Percentiles rank a stretch among this genome's conserved stretches.
Conservation (phyloP, 1,140 invertebrate genomes). For the Drosophila bifasciata region DNA sequence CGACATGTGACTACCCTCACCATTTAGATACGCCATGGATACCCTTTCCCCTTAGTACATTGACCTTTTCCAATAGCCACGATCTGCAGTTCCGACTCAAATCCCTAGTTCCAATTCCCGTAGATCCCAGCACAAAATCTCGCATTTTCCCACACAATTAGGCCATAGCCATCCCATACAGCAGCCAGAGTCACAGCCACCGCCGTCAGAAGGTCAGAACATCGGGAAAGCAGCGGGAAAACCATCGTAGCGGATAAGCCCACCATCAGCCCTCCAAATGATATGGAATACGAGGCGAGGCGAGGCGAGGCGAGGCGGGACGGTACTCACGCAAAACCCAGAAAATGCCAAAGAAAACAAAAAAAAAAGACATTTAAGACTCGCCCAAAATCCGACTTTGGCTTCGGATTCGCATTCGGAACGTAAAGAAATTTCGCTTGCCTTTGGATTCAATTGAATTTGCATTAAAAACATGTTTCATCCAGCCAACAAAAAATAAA, state of each 20-base stretch:
- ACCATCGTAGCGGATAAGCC: slow-evolving; percentile 13
- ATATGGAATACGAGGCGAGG: too few relatives aligned
- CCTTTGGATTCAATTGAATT: slow-evolving; percentile 63
- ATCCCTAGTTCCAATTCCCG: too few relatives aligned
- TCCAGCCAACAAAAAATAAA: slow-evolving; percentile 5
- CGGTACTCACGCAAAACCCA: background rate
- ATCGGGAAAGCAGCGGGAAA: slow-evolving; percentile 29
- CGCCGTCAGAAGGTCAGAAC: slow-evolving; percentile 24
- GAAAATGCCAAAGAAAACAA: slow-evolving; percentile 5
- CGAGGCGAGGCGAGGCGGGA: too few relatives aligned
- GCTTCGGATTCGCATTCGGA: background rate
- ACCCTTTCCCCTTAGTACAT: too few relatives aligned
- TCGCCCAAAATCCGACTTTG: slow-evolving; percentile 16
- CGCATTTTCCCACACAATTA: too few relatives aligned
- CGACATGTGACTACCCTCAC: too few relatives aligned
- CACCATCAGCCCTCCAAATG: slow-evolving; percentile 7
- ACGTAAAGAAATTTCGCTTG: slow-evolving; percentile 38
- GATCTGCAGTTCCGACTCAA: too few relatives aligned
- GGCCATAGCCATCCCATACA: too few relatives aligned
- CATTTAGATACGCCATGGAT: too few relatives aligned
- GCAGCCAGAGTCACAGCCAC: slow-evolving; percentile 9
- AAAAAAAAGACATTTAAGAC: background rate
- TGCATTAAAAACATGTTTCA: slow-evolving; percentile 70
- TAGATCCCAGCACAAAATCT: background rate
- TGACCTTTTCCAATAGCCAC: too few relatives aligned